phyloP scores from a whole-genome alignment of 35 echinoderm and acorn worm genomes.

The Amphiura filiformis region DNA sequence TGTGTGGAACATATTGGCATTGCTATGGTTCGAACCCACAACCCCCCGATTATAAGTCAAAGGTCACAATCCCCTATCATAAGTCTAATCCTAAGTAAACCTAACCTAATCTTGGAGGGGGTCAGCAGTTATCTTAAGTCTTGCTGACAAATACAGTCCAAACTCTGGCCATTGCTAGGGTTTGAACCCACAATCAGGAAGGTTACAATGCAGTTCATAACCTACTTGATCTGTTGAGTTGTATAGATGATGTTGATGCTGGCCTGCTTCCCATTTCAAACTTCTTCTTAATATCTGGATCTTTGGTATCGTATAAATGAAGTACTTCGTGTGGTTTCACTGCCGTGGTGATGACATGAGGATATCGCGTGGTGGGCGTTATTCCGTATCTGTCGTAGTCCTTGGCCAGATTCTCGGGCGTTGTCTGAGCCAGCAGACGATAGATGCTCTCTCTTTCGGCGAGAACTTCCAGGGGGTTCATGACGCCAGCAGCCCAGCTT shows the following conservation, averaged over 20 bases:
- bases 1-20: too few relatives aligned
- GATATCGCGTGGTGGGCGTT: constrained; percentile 73
- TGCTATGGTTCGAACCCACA: too few relatives aligned
- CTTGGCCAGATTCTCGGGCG: constrained; percentile 90
- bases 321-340: constrained; percentile 60
- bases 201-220: too few relatives aligned
- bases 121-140: too few relatives aligned
- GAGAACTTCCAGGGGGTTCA: constrained; percentile 72
- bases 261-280: constrained; percentile 41
- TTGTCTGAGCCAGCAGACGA: constrained; percentile 91
- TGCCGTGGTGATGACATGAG: constrained; percentile 52
- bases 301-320: constrained; percentile 80
- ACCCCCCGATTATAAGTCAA: too few relatives aligned
- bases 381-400: constrained; percentile 76
- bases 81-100: too few relatives aligned
- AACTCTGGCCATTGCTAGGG: too few relatives aligned
- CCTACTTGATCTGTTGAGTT: constrained; percentile 60
- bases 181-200: too few relatives aligned
- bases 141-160: too few relatives aligned
- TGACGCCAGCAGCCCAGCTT: constrained; percentile 67
- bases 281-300: constrained; percentile 79
- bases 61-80: too few relatives aligned
- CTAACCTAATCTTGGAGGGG: too few relatives aligned
- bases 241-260: neutral
- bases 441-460: constrained; percentile 86